Evolutionary conservation across 2,888 invertebrate genomes (phyloP).

Genomic region (Maniola hyperantus): DNA sequence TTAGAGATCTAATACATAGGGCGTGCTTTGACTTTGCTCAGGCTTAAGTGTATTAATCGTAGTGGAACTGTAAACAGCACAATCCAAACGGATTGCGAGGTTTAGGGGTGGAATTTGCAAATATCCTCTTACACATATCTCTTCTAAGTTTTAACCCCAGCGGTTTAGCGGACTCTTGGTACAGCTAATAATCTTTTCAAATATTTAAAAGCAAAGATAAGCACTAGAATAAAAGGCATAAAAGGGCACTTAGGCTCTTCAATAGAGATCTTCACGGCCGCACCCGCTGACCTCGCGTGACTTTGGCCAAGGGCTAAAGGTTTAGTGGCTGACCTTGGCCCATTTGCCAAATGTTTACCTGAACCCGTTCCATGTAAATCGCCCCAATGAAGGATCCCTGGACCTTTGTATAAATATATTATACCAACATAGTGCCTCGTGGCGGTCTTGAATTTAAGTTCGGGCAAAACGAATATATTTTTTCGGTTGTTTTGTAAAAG

Average conservation of each 20-base stretch:
- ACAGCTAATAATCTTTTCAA: too few species aligned
- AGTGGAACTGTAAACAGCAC: too few species aligned
- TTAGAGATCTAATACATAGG: too few species aligned
- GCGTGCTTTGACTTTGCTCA: too few species aligned
- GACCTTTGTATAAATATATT: constrained; percentile 39
- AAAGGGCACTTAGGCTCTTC: not conserved
- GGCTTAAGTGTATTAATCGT: too few species aligned
- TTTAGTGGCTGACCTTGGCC: constrained; percentile 50
- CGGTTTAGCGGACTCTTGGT: too few species aligned
- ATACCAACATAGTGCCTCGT: constrained; percentile 20
- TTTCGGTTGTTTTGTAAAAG: not conserved
- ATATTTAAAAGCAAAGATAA: too few species aligned
- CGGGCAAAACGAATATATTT: not conserved
- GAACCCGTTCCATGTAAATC: constrained; percentile 40
- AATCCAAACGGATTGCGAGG: too few species aligned
- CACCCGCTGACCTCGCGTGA: constrained; percentile 24
- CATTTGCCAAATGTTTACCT: constrained; percentile 52
- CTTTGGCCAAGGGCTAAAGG: constrained; percentile 44
- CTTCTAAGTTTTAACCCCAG: too few species aligned
- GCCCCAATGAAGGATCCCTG: constrained; percentile 49
- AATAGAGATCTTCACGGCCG: not conserved
- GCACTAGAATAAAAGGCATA: not conserved
- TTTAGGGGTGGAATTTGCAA: too few species aligned
- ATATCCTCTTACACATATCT: too few species aligned
- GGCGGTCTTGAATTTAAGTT: not conserved